These are phyloP conservation scores for Lasioglossum leucozonium DNA, from an alignment of 2,888 invertebrate species.

Conservation along the genomic window DNA sequence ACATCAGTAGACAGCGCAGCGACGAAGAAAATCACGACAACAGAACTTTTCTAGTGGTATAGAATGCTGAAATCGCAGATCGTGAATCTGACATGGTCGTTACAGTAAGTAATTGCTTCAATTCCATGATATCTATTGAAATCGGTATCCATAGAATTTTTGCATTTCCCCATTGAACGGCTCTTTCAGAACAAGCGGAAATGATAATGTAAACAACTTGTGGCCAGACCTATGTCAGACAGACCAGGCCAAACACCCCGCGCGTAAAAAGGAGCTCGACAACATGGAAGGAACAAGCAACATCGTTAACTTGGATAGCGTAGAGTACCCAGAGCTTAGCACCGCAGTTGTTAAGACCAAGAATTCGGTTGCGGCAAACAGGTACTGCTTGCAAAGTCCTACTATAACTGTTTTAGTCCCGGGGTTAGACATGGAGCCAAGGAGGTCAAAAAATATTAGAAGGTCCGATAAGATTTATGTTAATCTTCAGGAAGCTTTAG, in stretches of 20 bases:
- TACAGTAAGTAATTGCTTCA: slow-evolving; percentile 35
- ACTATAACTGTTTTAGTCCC: slow-evolving; percentile 25
- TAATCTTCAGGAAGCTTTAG: slow-evolving; percentile 64
- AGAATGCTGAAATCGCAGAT: slow-evolving; percentile 34
- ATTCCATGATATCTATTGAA: not conserved
- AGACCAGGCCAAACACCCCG: slow-evolving; percentile 8
- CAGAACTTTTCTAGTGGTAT: not conserved
- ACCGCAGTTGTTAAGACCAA: not conserved
- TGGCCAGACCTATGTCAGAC: slow-evolving; percentile 53
- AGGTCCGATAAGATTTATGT: slow-evolving; percentile 58
- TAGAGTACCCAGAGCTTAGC: slow-evolving; percentile 51
- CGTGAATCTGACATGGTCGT: slow-evolving; percentile 44
- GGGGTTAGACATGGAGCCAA: not conserved
- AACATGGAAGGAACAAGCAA: not conserved
- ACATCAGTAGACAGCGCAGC: not conserved
- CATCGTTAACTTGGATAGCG: slow-evolving; percentile 7
- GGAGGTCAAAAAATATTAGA: not conserved
- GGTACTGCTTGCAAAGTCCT: not conserved
- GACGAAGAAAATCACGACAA: not conserved
- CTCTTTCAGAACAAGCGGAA: slow-evolving; percentile 32
- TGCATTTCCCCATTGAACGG: not conserved
- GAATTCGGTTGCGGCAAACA: not conserved
- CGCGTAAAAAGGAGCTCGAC: not conserved
- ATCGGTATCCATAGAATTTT: not conserved
- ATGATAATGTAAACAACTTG: not conserved